Conservation (phyloP, 1,140 invertebrate species). For the Bombyx mori region DNA sequence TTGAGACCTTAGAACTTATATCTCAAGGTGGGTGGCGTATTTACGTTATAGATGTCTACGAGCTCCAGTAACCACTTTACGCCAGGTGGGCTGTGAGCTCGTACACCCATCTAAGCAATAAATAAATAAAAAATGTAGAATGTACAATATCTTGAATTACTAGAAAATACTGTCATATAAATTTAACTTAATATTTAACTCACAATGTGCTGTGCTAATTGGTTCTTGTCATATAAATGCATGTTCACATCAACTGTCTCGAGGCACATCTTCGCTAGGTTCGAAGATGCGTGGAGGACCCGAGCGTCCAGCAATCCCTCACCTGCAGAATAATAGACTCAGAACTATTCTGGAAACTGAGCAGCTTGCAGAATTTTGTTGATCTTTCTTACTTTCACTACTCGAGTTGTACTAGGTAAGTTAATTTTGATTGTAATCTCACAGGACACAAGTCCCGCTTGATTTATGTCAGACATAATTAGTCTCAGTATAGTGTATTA, state of each 20-base stretch:
- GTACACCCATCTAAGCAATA: no score
- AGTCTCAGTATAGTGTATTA: not conserved
- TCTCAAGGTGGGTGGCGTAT: no score
- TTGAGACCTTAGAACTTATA: no score
- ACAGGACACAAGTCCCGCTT: no score
- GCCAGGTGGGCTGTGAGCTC: no score
- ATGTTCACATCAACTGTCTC: constrained; percentile 56
- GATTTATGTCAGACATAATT: not conserved
- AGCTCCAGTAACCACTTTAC: no score
- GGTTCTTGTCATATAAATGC: constrained; percentile 60
- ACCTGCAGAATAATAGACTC: constrained; percentile 24
- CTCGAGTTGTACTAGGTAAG: not conserved
- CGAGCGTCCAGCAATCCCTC: constrained; percentile 65
- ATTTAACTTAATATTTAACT: constrained; percentile 16
- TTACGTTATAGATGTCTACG: no score
- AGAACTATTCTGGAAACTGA: not conserved
- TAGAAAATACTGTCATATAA: not conserved
- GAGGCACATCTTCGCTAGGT: constrained; percentile 56
- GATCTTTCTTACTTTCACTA: not conserved
- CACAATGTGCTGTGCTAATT: constrained; percentile 44
- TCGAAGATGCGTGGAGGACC: constrained; percentile 58
- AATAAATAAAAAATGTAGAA: not conserved
- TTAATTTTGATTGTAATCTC: not conserved
- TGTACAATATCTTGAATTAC: not conserved
- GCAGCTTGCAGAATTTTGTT: not conserved